These are phyloP conservation scores for Anas acuta DNA, from an alignment of 2,797 vertebrate species.

Conservation along the genomic window DNA sequence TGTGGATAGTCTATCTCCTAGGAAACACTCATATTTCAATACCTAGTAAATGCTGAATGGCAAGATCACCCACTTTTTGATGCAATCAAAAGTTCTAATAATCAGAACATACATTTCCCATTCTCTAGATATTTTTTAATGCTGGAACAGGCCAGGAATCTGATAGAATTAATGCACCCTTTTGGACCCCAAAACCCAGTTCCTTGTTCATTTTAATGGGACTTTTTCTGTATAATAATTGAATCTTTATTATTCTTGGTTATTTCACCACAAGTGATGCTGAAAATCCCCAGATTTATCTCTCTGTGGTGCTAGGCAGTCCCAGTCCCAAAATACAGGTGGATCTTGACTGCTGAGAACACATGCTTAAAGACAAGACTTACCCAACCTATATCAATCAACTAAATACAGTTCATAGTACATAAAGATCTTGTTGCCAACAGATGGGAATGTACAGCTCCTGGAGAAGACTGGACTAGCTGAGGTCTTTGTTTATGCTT, in stretches of 20 bases:
- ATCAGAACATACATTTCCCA: not conserved
- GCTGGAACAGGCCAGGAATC: not conserved
- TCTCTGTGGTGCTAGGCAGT: not conserved
- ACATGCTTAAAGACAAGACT: not conserved
- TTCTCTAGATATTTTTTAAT: not conserved
- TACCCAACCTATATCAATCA: not conserved
- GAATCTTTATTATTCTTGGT: not conserved
- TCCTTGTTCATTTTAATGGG: not conserved
- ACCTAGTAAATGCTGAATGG: not conserved
- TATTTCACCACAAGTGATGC: not conserved
- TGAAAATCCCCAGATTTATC: not conserved
- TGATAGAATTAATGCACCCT: not conserved
- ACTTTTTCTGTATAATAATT: not conserved
- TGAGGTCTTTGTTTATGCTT: not conserved
- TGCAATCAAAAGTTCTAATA: not conserved
- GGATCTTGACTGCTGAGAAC: not conserved
- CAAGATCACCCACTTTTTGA: not conserved
- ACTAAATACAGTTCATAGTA: no score
- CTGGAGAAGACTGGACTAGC: not conserved
- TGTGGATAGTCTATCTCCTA: not conserved
- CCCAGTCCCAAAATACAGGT: not conserved
- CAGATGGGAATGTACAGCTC: not conserved
- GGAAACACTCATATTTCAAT: not conserved
- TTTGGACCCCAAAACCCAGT: not conserved
- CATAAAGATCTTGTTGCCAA: not conserved